phyloP scores from a whole-genome alignment of 1,140 invertebrate genomes.

The Telenomus remus region DNA sequence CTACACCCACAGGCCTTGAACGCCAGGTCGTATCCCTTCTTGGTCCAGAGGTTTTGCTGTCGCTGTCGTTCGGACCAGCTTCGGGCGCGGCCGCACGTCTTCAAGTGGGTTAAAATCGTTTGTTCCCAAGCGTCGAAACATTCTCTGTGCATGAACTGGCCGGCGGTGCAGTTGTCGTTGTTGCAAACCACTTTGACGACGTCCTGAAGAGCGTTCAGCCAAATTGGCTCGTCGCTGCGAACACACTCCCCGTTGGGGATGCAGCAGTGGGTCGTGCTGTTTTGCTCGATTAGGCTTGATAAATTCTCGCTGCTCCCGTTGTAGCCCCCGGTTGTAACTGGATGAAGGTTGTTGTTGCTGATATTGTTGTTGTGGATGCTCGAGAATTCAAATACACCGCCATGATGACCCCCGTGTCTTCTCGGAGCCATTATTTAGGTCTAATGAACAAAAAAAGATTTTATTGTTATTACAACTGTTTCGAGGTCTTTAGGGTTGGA shows the following conservation, averaged over 20 bases:
- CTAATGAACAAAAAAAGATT: neutral
- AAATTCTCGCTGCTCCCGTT: too few relatives aligned
- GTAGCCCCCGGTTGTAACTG: too few relatives aligned
- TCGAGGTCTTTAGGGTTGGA: too few relatives aligned
- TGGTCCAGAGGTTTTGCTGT: conserved; percentile 96
- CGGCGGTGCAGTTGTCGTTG: conserved; percentile 91
- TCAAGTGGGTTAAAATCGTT: conserved; percentile 89
- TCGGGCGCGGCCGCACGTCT: conserved; percentile 90
- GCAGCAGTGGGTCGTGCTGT: conserved; percentile 82
- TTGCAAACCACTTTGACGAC: conserved; percentile 94
- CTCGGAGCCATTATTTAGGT: conserved; percentile 68
- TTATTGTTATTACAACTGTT: neutral
- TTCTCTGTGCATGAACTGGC: conserved; percentile 95
- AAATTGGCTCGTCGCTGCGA: conserved; percentile 80
- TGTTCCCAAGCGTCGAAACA: conserved; percentile 97
- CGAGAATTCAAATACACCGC: conserved; percentile 64
- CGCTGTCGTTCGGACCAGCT: conserved; percentile 96
- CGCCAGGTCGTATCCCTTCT: conserved; percentile 96
- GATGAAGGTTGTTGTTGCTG: conserved; percentile 13
- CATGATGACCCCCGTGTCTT: conserved; percentile 68
- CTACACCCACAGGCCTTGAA: conserved; percentile 92
- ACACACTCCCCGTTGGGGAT: conserved; percentile 87
- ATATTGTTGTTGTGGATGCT: conserved; percentile 24
- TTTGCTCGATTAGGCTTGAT: too few relatives aligned
- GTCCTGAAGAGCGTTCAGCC: conserved; percentile 84